A percentile compares a stretch with the other conserved stretches of the same genome.
phyloP scores from a whole-genome alignment of 2,888 invertebrate species.

The Stegophylla sp. region DNA sequence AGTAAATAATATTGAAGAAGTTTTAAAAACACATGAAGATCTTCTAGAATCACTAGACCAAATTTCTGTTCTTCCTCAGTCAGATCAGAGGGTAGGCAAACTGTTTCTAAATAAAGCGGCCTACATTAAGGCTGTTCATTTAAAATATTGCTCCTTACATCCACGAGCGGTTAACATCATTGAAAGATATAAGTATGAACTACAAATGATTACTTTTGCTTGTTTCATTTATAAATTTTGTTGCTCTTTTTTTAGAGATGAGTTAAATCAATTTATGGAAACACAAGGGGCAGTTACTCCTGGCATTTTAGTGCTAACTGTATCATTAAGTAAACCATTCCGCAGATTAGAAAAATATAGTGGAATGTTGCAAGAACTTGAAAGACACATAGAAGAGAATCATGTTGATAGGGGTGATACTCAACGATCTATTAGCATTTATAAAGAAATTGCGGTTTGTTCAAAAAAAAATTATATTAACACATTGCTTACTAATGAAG shows the following conservation, averaged over 20 bases:
- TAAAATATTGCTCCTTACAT: conserved; percentile 89
- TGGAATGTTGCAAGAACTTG: conserved; percentile 90
- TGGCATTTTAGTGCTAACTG: conserved; percentile 87
- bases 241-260: conserved; percentile 71
- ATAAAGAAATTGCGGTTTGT: conserved; percentile 91
- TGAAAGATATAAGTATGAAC: conserved; percentile 85
- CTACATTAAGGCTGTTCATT: conserved; percentile 82
- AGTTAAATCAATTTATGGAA: conserved; percentile 86
- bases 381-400: conserved; percentile 92
- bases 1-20: conserved; percentile 86
- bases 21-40: conserved; percentile 83
- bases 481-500: too few relatives aligned
- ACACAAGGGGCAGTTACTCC: conserved; percentile 83
- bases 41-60: conserved; percentile 81
- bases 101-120: conserved; percentile 86
- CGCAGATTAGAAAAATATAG: conserved; percentile 94
- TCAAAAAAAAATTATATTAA: too few relatives aligned
- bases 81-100: conserved; percentile 87
- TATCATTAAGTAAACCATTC: conserved; percentile 93
- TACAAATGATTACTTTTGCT: neutral
- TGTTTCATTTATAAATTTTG: neutral
- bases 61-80: conserved; percentile 74
- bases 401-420: conserved; percentile 96
- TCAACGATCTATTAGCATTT: conserved; percentile 91
- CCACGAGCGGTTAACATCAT: conserved; percentile 92